Evolutionary conservation across 2,888 invertebrate species (phyloP), one percentile per base, ranked within the genome.

Genomic region (Colletes collaris): DNA sequence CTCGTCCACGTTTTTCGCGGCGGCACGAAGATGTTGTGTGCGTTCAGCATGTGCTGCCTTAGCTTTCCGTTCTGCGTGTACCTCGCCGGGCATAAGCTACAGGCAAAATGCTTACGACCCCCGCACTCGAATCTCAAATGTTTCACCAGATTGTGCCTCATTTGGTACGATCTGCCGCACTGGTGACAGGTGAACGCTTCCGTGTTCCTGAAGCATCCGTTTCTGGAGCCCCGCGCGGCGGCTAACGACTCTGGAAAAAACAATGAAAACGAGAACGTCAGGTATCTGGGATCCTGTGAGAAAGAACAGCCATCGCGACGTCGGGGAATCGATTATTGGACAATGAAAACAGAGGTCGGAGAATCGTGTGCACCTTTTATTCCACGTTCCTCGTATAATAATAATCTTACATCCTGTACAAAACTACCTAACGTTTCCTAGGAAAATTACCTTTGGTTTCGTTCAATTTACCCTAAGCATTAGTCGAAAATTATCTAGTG

Each of bases 121-220:
- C 88, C 88, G 78, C 93, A 93, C 83, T 93, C 93, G 81, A 90
- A 92, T 68, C 91, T 91, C 81, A 90, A 82, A 76, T 93, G 93
- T 65, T 89, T 89, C 56, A 86, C 84, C 52, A 92, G 82, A 81
- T 87, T 89, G 56, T 88, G 81, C 59, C 86, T 86, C 72, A 88
- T 81, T 64, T 87, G 88, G 84, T 92, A 92, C 13, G 82, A 82
- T 72, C 89, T 86, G 40, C 87, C 87, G 82, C 93, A 93, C 27
- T 85, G 88, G 8, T 86, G 83, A 75, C 92, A 91, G 27, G 52
- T 69, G 62, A 87, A 79, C 52, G 27, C 13, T 46, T 76, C 65
- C 58, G 10, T 35, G 5, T 4, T 73, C 58, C 44, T 66, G 60
- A 10, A 11, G 50, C 19, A 66, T 16, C 64, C 55, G 53, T 52